A percentile compares a stretch with the other conserved stretches of the same genome.
These are phyloP conservation scores for Ichneumoninae sp. DNA, from an alignment of 2,888 invertebrate genomes.

Conservation along the genomic window DNA sequence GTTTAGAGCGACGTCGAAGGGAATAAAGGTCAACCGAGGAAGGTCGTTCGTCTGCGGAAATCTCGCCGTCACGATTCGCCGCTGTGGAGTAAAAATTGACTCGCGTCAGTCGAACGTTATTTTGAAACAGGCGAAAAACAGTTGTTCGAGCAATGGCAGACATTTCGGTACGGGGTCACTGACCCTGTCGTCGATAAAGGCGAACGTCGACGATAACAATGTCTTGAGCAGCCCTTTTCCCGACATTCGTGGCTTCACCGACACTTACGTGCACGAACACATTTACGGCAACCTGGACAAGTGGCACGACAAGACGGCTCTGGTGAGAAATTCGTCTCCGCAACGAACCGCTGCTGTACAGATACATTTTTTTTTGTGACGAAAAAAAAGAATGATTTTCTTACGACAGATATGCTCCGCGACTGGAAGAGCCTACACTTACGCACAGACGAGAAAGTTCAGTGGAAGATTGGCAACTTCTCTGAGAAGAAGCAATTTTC, in stretches of 20 bases:
- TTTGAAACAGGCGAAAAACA: background rate
- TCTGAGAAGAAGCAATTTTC: conserved; percentile 75
- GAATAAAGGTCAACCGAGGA: background rate
- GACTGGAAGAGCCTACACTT: conserved; percentile 78
- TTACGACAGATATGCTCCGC: conserved; percentile 72
- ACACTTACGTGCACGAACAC: conserved; percentile 84
- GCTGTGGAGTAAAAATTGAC: background rate
- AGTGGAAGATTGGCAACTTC: conserved; percentile 76
- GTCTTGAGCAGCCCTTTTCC: conserved; percentile 65
- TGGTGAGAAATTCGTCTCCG: conserved; percentile 84
- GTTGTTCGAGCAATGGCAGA: background rate
- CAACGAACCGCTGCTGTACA: background rate
- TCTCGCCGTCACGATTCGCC: background rate
- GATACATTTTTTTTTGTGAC: conserved; percentile 73
- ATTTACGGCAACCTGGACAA: conserved; percentile 88
- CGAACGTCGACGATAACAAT: conserved; percentile 61
- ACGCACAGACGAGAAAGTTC: conserved; percentile 73
- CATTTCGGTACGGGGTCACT: background rate
- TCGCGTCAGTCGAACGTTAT: background rate
- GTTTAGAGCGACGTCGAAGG: conserved; percentile 83
- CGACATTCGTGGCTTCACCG: conserved; percentile 54
- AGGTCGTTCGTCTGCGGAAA: background rate
- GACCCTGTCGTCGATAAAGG: conserved; percentile 2
- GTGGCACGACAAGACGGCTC: conserved; percentile 87
- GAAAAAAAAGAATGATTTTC: background rate